phyloP scores from a whole-genome alignment of 2,113 vertebrate genomes.

The Vulpes vulpes region DNA sequence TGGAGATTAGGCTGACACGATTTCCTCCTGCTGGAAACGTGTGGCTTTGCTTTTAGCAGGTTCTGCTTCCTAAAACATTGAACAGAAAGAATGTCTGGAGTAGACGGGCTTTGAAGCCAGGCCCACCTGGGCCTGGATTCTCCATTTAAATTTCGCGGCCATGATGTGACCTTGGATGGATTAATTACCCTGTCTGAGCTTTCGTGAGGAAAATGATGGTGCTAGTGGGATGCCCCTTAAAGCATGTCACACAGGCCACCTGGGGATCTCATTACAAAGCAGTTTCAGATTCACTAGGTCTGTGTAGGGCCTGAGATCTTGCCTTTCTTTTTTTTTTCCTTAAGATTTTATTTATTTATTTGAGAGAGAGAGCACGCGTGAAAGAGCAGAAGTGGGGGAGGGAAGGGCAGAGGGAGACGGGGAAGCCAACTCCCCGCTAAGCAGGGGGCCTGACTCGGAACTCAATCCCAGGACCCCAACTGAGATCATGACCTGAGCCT shows the following conservation, averaged over 20 bases:
- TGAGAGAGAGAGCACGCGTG: background rate
- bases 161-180: background rate
- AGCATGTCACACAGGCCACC: background rate
- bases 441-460: too few relatives aligned
- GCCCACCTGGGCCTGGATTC: background rate
- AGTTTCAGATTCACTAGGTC: background rate
- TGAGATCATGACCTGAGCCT: too few relatives aligned
- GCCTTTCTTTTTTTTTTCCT: background rate
- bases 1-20: background rate
- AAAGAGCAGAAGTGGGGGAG: too few relatives aligned
- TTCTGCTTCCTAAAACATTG: background rate
- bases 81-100: background rate
- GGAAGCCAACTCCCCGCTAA: too few relatives aligned
- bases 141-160: background rate
- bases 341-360: background rate
- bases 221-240: background rate
- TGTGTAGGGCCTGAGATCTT: background rate
- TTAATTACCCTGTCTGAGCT: background rate
- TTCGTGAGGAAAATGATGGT: background rate
- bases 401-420: too few relatives aligned
- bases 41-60: background rate
- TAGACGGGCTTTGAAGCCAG: background rate
- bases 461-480: too few relatives aligned
- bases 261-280: background rate
- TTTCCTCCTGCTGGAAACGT: conserved; percentile 28